phyloP scores from a whole-genome alignment of 2,797 vertebrate species.

The Aplochiton taeniatus region DNA sequence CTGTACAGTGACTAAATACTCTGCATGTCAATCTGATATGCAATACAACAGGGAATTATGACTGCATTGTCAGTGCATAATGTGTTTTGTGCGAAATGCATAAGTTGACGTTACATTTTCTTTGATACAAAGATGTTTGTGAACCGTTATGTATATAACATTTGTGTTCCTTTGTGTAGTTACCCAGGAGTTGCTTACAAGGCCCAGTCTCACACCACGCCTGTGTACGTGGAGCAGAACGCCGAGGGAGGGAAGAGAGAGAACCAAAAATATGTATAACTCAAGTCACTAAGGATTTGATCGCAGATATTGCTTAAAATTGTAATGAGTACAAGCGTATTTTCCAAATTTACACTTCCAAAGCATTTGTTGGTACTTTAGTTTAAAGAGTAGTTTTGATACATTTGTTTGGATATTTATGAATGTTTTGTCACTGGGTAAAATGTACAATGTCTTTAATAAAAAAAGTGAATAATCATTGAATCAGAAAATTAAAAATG shows the following conservation, averaged over 20 bases:
- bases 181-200: conserved; percentile 66
- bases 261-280: conserved; percentile 53
- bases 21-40: too few relatives aligned
- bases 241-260: conserved; percentile 31
- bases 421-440: conserved; percentile 1
- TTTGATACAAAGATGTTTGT: background rate
- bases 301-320: background rate
- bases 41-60: too few relatives aligned
- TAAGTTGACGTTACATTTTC: too few relatives aligned
- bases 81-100: too few relatives aligned
- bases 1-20: background rate
- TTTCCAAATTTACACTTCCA: too few relatives aligned
- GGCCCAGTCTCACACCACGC: conserved; percentile 44
- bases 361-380: too few relatives aligned
- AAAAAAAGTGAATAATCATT: too few relatives aligned
- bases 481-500: too few relatives aligned
- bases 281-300: background rate
- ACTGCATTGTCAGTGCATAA: too few relatives aligned
- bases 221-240: conserved; percentile 19
- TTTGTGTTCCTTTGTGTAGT: conserved; percentile 27
- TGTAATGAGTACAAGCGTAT: background rate
- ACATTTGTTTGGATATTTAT: conserved; percentile 20
- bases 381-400: background rate
- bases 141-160: too few relatives aligned
- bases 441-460: too few relatives aligned